A percentile compares a stretch with the other conserved stretches of the same genome.
phyloP scores from a whole-genome alignment of 2,888 invertebrate species.

The Heterodera filipjevi region DNA sequence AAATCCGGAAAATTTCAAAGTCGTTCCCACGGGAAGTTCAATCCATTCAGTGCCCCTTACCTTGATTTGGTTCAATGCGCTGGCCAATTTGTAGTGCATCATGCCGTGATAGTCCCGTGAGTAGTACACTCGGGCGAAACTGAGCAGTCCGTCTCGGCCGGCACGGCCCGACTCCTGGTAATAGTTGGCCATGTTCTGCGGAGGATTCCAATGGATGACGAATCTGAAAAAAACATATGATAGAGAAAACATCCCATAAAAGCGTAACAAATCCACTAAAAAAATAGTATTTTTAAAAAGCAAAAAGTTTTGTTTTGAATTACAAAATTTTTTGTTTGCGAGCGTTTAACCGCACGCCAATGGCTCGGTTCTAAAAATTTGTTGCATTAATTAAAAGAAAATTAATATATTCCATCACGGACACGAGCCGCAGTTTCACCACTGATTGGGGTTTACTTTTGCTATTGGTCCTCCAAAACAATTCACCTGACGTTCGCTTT shows the following conservation, averaged over 20 bases:
- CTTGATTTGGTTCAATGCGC: conserved; percentile 28
- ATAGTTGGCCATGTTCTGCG: conserved; percentile 91
- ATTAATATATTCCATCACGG: too few species aligned
- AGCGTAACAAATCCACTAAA: too few species aligned
- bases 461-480: background rate
- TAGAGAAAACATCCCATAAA: conserved; percentile 6
- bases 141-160: conserved; percentile 87
- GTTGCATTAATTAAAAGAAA: too few species aligned
- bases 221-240: conserved; percentile 73
- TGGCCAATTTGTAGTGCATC: conserved; percentile 41
- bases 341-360: too few species aligned
- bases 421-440: too few species aligned
- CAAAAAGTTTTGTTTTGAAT: too few species aligned
- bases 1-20: conserved; percentile 4
- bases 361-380: too few species aligned
- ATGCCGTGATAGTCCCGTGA: conserved; percentile 73
- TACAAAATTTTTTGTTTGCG: too few species aligned
- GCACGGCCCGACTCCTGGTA: conserved; percentile 96
- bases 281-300: background rate
- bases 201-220: conserved; percentile 93
- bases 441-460: background rate
- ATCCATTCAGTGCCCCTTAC: background rate
- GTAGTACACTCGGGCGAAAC: conserved; percentile 90
- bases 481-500: conserved; percentile 81
- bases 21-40: too few species aligned